phyloP scores from a whole-genome alignment of 2,113 vertebrate genomes.

The Harpagus bidentatus region DNA sequence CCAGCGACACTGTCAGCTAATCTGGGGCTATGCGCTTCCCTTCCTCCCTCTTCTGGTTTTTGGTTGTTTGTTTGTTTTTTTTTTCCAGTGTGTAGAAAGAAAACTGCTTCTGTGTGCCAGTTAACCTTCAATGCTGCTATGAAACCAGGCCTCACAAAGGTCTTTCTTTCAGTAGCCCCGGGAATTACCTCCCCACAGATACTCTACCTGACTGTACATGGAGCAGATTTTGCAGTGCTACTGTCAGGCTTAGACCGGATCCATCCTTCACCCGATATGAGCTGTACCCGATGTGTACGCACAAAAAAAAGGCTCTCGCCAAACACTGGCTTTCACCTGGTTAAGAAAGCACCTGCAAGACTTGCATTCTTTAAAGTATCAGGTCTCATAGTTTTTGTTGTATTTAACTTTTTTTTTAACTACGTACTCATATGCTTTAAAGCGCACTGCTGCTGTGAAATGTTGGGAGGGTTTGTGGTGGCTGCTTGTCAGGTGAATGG shows the following conservation, averaged over 20 bases:
- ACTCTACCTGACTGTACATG: neutral
- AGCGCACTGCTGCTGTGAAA: neutral
- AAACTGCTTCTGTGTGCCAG: slow-evolving; percentile 8
- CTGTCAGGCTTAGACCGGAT: neutral
- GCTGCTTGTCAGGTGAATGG: neutral
- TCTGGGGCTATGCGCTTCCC: neutral
- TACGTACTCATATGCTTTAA: neutral
- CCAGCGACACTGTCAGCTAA: neutral
- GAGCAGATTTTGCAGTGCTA: neutral
- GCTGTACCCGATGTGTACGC: neutral
- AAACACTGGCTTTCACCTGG: neutral
- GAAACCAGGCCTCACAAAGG: neutral
- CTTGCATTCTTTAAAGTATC: neutral
- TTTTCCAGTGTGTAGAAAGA: neutral
- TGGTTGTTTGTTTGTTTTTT: neutral
- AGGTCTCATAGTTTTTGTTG: neutral
- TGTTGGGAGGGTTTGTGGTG: neutral
- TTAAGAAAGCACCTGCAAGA: neutral
- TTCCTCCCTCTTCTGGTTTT: neutral
- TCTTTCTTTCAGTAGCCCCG: neutral
- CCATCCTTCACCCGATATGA: neutral
- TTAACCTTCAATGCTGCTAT: slow-evolving; percentile 44
- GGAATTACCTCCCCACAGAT: neutral
- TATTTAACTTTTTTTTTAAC: neutral
- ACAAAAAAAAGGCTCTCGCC: neutral